These are phyloP conservation scores for Eupithecia exiguata DNA, from an alignment of 2,888 invertebrate genomes.

Conservation along the genomic window DNA sequence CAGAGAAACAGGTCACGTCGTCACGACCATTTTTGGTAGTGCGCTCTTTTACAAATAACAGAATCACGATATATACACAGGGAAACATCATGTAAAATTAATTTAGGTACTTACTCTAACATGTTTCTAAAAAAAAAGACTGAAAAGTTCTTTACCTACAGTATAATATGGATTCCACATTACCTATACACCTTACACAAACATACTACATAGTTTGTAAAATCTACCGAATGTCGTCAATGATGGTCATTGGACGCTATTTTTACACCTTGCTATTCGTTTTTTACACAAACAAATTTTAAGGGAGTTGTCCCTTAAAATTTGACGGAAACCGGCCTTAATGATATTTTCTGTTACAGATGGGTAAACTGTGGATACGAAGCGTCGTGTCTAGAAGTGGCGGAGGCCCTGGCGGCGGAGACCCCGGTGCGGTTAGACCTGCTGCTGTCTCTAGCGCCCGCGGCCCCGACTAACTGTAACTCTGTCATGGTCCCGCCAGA, in stretches of 20 bases:
- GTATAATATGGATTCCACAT: no score
- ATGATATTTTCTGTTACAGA: slow-evolving; percentile 49
- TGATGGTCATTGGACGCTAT: neutral
- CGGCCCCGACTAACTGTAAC: slow-evolving; percentile 87
- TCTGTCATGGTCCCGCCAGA: slow-evolving; percentile 87
- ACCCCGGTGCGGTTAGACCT: slow-evolving; percentile 95
- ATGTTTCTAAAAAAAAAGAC: no score
- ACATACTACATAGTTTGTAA: neutral
- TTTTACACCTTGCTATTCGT: no score
- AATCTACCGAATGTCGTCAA: neutral
- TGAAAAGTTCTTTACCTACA: no score
- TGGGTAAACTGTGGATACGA: slow-evolving; percentile 97
- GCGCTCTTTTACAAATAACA: no score
- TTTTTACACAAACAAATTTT: no score
- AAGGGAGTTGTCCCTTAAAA: neutral
- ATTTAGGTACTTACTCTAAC: no score
- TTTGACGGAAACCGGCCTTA: neutral
- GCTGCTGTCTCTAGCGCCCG: slow-evolving; percentile 92
- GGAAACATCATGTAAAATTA: no score
- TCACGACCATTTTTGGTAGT: no score
- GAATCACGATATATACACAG: no score
- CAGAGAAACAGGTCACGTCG: no score
- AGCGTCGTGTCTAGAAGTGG: slow-evolving; percentile 91
- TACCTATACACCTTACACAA: no score
- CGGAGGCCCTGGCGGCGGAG: slow-evolving; percentile 94